Evolutionary conservation across 2,113 vertebrate genomes (phyloP).

Genomic region (Brachyistius frenatus): DNA sequence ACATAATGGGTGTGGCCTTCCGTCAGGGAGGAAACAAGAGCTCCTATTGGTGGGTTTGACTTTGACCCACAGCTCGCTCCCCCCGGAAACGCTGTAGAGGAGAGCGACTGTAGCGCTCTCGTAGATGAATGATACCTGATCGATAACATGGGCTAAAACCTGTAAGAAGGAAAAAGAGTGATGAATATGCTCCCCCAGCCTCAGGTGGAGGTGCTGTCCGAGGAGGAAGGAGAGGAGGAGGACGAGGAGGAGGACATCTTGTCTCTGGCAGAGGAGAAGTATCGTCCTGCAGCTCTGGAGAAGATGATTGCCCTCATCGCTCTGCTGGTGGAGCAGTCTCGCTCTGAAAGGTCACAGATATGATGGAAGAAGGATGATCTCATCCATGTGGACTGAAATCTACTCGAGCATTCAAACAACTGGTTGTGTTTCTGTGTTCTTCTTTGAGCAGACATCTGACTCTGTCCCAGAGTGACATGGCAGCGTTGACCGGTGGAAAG

Average conservation of each 20-base stretch:
- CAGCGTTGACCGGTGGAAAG: constrained; percentile 97
- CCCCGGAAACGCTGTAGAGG: no score
- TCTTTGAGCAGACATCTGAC: constrained; percentile 91
- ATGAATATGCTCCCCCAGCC: constrained; percentile 81
- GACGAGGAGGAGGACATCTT: constrained; percentile 99
- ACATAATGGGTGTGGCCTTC: no score
- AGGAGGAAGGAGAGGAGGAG: constrained; percentile 98
- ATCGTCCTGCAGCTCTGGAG: constrained; percentile 97
- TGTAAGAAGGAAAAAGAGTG: background rate
- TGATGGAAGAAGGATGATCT: no score
- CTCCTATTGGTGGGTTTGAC: no score
- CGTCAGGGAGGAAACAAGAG: no score
- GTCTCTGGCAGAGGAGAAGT: constrained; percentile 98
- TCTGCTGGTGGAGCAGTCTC: constrained; percentile 97
- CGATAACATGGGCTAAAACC: background rate
- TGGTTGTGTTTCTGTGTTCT: background rate
- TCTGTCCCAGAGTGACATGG: constrained; percentile 99
- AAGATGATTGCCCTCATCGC: constrained; percentile 99
- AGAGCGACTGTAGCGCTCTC: no score
- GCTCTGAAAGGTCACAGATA: constrained; percentile 91
- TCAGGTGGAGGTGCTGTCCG: constrained; percentile 98
- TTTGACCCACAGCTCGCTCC: no score
- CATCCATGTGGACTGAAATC: no score
- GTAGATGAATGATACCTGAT: background rate
- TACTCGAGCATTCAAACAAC: no score